Base-by-base conservation (phyloP, 2,888 invertebrate genomes). In the Phyllotreta striolata region DNA sequence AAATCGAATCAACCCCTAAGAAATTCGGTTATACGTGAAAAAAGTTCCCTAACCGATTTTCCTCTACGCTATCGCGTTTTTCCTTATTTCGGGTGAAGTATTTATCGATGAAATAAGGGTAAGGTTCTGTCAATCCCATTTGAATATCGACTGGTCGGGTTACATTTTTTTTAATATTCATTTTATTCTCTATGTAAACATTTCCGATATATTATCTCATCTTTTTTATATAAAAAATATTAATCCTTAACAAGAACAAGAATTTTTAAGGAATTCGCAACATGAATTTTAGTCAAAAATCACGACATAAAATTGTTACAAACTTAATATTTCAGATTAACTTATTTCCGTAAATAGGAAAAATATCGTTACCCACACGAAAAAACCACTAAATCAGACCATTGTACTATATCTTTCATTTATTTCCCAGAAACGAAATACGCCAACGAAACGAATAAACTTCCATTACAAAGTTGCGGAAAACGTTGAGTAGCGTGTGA, bases 391-490 rank as follows among this genome's bases (percentile, higher is more conserved):
- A 35, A 49, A 49, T 10, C 7, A 10, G 9, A 49, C 6, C 35
- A 49, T 24, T 24, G 24, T 24, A 43, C 9, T 47, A 47, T 8
- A 13, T n/a, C 13, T 1, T 49, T 49, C 35, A 35, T 49, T 10
- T 24, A 24, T 35, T 35, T 49, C 37, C 49, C 35, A n/a, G 49
- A 8, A 49, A 49, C 35, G 49, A 49, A 49, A 35, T 47, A 24
- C 12, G 34, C 24, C 34, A 47, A 47, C 44, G 44, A 44, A 44
- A 44, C 44, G 44, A 44, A 44, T 44, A 44, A 47, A 24, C 6
- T 49, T 49, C 49, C n/a, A 49, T 49, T 52, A 52, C 52, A 52
- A 52, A 52, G 52, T 52, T 52, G 38, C 38, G 52, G 38, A 39
- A 52, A 49, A 49, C 49, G 49, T 34, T 56, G 40, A 51, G 41